phyloP scores from a whole-genome alignment of 2,113 vertebrate species.

The Cisticola juncidis region DNA sequence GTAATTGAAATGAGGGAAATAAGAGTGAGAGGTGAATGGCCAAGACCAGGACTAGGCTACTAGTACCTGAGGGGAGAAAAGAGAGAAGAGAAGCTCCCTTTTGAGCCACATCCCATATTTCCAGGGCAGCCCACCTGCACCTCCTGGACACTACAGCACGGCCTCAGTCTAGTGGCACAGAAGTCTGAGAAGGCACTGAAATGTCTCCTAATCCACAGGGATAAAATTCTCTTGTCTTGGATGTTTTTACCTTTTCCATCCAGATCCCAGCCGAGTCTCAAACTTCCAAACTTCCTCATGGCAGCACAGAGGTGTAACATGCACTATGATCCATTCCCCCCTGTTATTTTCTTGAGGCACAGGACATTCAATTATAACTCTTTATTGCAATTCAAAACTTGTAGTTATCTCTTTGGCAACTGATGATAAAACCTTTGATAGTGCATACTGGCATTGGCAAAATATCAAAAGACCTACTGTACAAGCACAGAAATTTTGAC shows the following conservation, averaged over 20 bases:
- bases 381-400: conserved; percentile 65
- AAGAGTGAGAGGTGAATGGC: neutral
- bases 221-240: neutral
- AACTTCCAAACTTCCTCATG: neutral
- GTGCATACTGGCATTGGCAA: conserved; percentile 27
- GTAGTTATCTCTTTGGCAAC: conserved; percentile 60
- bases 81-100: neutral
- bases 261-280: neutral
- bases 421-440: conserved; percentile 55
- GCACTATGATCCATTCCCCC: neutral
- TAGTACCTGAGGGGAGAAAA: neutral
- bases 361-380: neutral
- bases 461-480: conserved; percentile 62
- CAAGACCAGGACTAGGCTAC: neutral
- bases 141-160: rapidly evolving
- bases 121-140: neutral
- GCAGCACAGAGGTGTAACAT: neutral
- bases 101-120: neutral
- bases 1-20: neutral
- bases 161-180: neutral
- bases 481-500: conserved; percentile 57
- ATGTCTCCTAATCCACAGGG: neutral
- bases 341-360: conserved; percentile 17
- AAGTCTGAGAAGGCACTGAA: neutral
- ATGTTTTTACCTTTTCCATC: neutral